These are phyloP conservation scores for Australoheros scitulus DNA, from an alignment of 2,113 vertebrate species.

Conservation along the genomic window DNA sequence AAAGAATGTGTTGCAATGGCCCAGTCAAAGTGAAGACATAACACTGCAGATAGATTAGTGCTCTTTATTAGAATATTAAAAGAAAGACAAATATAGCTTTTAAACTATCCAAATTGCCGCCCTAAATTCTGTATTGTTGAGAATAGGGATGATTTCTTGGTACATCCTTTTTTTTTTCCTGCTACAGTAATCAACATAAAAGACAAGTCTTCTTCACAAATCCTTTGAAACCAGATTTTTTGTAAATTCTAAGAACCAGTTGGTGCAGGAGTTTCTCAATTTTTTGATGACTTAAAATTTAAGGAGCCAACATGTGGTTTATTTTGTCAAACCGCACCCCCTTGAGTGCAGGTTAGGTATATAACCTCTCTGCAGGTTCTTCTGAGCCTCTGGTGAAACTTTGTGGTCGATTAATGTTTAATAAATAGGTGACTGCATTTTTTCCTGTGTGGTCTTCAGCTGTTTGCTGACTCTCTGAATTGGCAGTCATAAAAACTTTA, in stretches of 20 bases:
- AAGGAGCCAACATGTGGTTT: fast-evolving
- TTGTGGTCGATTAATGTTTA: background rate
- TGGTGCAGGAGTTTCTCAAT: fast-evolving
- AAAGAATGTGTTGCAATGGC: background rate
- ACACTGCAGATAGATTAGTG: background rate
- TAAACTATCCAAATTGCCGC: background rate
- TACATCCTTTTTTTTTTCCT: background rate
- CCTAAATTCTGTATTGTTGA: background rate
- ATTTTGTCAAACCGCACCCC: background rate
- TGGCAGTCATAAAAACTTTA: background rate
- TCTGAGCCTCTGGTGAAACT: background rate
- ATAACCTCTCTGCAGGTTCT: background rate
- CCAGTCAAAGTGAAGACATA: background rate
- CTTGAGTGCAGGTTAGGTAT: background rate
- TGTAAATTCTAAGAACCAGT: background rate
- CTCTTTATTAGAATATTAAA: background rate
- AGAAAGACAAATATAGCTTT: background rate
- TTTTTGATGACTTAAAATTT: background rate
- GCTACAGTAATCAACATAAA: background rate
- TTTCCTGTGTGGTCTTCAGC: background rate
- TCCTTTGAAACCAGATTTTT: background rate
- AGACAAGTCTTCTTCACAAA: background rate
- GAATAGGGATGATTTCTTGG: background rate
- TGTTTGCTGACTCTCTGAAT: background rate
- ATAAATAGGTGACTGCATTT: background rate